Evolutionary conservation across 2,113 vertebrate species (phyloP).

Genomic region (Chitala chitala): DNA sequence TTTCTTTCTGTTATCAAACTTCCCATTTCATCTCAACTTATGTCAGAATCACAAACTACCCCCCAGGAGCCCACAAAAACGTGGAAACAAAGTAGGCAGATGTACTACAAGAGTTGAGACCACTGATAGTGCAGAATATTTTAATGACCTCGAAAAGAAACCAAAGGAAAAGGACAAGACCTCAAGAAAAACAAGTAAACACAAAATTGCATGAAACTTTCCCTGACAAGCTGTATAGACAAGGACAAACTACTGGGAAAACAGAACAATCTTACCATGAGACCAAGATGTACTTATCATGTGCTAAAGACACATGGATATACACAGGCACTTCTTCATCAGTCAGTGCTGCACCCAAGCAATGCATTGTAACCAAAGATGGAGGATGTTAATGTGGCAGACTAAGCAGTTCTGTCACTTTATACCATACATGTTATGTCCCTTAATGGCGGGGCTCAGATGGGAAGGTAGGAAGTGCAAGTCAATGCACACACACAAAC

Average conservation of each 20-base stretch:
- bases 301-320: no score
- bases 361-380: no score
- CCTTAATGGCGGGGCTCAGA: not conserved
- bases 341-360: no score
- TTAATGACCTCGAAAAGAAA: constrained; percentile 13
- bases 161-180: not conserved
- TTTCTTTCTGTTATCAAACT: constrained; percentile 17
- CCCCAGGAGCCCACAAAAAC: not conserved
- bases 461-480: not conserved
- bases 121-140: not conserved
- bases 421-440: not conserved
- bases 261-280: no score
- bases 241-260: no score
- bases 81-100: not conserved
- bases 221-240: no score
- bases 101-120: not conserved
- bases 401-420: no score
- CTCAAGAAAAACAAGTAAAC: no score
- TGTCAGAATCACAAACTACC: not conserved
- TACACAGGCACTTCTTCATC: no score
- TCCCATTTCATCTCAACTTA: constrained; percentile 15
- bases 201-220: no score
- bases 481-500: not conserved
- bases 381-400: no score
- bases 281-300: no score